Conservation (phyloP, 2,113 vertebrate genomes). For the Anser brachyrhynchus region DNA sequence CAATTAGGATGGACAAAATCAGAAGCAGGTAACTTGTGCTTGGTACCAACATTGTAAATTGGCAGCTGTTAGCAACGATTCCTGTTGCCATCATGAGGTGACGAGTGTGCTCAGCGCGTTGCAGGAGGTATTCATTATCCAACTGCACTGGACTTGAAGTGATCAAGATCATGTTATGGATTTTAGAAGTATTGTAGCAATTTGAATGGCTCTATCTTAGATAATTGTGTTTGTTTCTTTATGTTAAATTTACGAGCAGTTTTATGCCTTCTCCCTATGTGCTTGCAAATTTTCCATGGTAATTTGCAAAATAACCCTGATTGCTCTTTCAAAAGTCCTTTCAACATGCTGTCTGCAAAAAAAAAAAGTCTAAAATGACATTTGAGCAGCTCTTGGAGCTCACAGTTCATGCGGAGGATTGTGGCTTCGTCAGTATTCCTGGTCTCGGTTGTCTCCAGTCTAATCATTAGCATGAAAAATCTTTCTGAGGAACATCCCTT, state of each 20-base stretch:
- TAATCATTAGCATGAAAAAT: neutral
- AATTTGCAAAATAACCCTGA: conserved; percentile 46
- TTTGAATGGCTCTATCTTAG: neutral
- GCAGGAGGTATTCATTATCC: neutral
- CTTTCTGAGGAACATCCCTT: neutral
- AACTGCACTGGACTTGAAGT: neutral
- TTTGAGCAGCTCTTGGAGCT: neutral
- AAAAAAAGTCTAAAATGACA: neutral
- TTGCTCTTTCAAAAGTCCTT: conserved; percentile 32
- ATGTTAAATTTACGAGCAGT: conserved; percentile 30
- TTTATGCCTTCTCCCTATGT: conserved; percentile 33
- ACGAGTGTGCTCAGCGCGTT: neutral
- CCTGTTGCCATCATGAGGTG: fast-evolving
- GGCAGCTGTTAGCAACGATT: neutral
- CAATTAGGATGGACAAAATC: fast-evolving
- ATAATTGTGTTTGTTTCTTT: conserved; percentile 57
- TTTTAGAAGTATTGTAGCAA: neutral
- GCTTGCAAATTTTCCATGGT: neutral
- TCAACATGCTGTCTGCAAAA: neutral
- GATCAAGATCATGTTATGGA: neutral
- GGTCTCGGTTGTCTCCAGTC: neutral
- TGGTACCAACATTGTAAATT: fast-evolving
- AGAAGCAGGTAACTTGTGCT: neutral
- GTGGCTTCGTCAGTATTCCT: neutral
- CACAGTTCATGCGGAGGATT: neutral